Percentiles rank a stretch among this genome's conserved stretches.
phyloP scores from a whole-genome alignment of 2,888 invertebrate species.

The Eucera pruinosa region DNA sequence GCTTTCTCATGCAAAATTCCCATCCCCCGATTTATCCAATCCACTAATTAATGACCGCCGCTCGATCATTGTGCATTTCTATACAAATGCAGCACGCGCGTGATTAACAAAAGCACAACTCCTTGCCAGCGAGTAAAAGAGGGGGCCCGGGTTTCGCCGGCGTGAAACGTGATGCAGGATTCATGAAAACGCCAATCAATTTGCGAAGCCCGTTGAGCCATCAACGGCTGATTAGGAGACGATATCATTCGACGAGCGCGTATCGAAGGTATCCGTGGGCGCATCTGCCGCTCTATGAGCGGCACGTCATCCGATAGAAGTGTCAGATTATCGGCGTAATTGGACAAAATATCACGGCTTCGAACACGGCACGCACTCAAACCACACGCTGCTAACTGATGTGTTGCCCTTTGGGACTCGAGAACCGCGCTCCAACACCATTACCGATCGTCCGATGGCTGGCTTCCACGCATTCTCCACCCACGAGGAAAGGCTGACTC shows the following conservation, averaged over 20 bases:
- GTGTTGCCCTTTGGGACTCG: slow-evolving; percentile 75
- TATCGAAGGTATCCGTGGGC: slow-evolving; percentile 22
- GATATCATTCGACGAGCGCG: slow-evolving; percentile 44
- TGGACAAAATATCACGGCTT: slow-evolving; percentile 72
- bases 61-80: too few species aligned
- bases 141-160: too few species aligned
- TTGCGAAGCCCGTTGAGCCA: slow-evolving; percentile 21
- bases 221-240: slow-evolving; percentile 49
- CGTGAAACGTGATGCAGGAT: background rate
- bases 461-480: slow-evolving; percentile 73
- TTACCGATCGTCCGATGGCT: slow-evolving; percentile 75
- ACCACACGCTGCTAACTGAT: slow-evolving; percentile 73
- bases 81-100: too few species aligned
- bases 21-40: too few species aligned
- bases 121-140: too few species aligned
- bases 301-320: slow-evolving; percentile 58
- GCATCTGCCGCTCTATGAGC: slow-evolving; percentile 27
- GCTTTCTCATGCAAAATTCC: too few species aligned
- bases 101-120: too few species aligned
- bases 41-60: too few species aligned
- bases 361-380: slow-evolving; percentile 65
- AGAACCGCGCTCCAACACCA: slow-evolving; percentile 72
- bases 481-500: slow-evolving; percentile 50
- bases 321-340: slow-evolving; percentile 75
- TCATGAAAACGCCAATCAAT: slow-evolving; percentile 41